Evolutionary conservation across 2,113 vertebrate species (phyloP).

Genomic region (Uria aalge): DNA sequence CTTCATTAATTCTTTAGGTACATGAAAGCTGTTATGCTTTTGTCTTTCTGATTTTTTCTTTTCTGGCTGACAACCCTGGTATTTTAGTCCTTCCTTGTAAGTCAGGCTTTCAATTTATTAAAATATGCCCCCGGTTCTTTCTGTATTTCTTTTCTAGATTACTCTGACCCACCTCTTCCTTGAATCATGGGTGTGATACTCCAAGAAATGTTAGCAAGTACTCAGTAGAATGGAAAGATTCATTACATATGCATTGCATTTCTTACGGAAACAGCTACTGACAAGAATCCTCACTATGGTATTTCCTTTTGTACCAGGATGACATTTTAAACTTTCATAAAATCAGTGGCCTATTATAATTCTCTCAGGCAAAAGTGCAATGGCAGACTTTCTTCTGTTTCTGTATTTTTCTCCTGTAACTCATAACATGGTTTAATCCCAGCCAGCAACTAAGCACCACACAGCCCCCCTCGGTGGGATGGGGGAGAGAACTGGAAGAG

Average conservation of each 20-base stretch:
- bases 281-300: background rate
- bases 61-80: background rate
- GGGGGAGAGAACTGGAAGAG: background rate
- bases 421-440: background rate
- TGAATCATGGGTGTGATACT: background rate
- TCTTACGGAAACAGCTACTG: background rate
- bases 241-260: background rate
- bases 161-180: background rate
- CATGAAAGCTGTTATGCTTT: background rate
- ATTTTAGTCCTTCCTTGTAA: background rate
- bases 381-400: background rate
- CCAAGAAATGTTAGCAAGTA: background rate
- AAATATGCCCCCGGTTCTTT: background rate
- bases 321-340: background rate
- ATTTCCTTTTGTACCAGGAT: background rate
- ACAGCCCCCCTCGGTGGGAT: rapidly evolving
- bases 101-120: background rate
- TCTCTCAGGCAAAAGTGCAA: background rate
- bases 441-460: background rate
- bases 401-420: background rate
- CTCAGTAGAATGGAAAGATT: background rate
- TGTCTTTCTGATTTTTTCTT: background rate
- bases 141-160: background rate
- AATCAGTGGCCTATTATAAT: background rate
- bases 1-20: background rate